phyloP scores from a whole-genome alignment of 2,113 vertebrate species.

The Anhinga anhinga region DNA sequence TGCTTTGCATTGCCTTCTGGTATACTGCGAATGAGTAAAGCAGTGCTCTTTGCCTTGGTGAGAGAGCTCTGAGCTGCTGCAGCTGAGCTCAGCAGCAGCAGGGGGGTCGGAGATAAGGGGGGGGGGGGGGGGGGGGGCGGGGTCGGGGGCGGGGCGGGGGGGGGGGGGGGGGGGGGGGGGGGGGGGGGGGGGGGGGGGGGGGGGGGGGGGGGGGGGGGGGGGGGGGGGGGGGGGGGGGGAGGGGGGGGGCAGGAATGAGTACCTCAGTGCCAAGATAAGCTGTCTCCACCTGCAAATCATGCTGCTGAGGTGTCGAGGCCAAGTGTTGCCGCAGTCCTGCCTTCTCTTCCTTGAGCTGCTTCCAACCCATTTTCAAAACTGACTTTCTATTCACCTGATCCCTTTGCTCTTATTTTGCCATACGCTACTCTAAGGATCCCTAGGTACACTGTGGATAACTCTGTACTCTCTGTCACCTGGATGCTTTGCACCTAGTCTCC shows the following conservation, averaged over 20 bases:
- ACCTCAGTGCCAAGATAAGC: background rate
- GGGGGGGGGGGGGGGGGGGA: background rate
- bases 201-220: background rate
- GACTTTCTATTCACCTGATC: background rate
- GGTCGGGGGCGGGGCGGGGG: too few species aligned
- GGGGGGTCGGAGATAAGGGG: background rate
- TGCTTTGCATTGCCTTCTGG: rapidly evolving
- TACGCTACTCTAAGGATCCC: background rate
- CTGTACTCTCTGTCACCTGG: background rate
- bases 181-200: background rate
- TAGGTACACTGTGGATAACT: background rate
- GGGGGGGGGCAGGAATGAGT: background rate
- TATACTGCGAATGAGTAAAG: background rate
- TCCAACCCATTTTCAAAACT: background rate
- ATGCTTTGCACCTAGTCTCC: background rate
- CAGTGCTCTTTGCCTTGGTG: background rate
- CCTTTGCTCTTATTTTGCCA: background rate
- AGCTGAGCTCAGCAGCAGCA: background rate
- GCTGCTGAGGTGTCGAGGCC: background rate
- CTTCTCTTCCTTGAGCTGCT: background rate
- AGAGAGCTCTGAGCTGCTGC: background rate
- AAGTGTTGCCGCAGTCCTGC: background rate
- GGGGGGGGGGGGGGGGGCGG: background rate
- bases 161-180: background rate
- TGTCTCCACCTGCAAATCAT: background rate